Conservation (phyloP, 2,888 invertebrate genomes). For the Ormyrus nitidulus region DNA sequence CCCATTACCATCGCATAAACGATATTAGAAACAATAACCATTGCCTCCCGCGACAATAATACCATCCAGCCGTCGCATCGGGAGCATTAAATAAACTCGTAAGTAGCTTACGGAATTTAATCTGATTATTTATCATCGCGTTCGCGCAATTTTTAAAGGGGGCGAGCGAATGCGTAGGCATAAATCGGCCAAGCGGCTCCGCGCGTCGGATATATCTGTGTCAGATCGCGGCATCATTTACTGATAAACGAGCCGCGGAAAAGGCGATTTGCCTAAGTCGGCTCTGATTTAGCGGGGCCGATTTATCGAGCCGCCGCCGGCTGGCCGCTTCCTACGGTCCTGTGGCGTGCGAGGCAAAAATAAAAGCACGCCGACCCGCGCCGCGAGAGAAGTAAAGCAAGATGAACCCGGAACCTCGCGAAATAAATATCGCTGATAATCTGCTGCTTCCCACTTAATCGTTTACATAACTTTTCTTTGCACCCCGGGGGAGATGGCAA, state of each 20-base stretch:
- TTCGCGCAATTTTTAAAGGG: not conserved
- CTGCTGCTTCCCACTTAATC: too few species aligned
- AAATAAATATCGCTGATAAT: too few species aligned
- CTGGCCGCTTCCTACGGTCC: not conserved
- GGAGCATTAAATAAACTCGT: conserved; percentile 33
- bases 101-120: conserved; percentile 42
- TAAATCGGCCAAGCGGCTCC: not conserved
- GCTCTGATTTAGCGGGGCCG: conserved; percentile 37
- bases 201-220: not conserved
- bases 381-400: too few species aligned
- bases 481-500: too few species aligned
- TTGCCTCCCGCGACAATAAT: conserved; percentile 31
- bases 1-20: conserved; percentile 34
- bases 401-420: too few species aligned
- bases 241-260: conserved; percentile 44
- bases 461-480: too few species aligned
- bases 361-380: conserved; percentile 4
- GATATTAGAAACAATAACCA: conserved; percentile 47
- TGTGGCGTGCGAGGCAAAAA: conserved; percentile 20
- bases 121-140: conserved; percentile 32
- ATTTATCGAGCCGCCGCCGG: conserved; percentile 37
- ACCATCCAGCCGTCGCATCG: conserved; percentile 2
- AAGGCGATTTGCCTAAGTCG: conserved; percentile 48
- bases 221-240: conserved; percentile 32
- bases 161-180: not conserved